These are phyloP conservation scores for Melanerpes aurifrons DNA, from an alignment of 2,113 vertebrate genomes.

Conservation along the genomic window DNA sequence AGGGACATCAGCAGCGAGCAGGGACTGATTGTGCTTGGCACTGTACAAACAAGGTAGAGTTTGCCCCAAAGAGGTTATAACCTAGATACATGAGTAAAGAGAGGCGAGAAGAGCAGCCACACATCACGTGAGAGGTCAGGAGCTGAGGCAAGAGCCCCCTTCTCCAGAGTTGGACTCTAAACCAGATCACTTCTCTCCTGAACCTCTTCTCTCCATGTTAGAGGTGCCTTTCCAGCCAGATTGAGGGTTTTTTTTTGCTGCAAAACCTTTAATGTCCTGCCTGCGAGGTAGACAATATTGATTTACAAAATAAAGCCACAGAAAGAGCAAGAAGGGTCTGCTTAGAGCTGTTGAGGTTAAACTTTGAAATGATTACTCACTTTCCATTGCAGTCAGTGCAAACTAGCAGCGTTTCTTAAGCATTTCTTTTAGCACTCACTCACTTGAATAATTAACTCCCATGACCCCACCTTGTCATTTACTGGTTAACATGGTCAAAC, in stretches of 20 bases:
- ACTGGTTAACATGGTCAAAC: conserved; percentile 45
- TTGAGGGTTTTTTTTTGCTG: neutral
- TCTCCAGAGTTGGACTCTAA: neutral
- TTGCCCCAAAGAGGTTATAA: neutral
- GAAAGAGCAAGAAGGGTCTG: conserved; percentile 16
- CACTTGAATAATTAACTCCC: conserved; percentile 70
- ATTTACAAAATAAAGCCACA: conserved; percentile 19
- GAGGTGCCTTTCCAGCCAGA: neutral
- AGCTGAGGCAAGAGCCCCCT: neutral
- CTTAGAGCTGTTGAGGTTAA: conserved; percentile 52
- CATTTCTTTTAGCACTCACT: conserved; percentile 52
- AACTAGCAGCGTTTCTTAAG: conserved; percentile 34
- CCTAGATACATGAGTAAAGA: neutral
- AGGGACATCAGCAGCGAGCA: neutral
- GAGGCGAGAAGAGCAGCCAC: accelerated
- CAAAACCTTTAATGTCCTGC: neutral
- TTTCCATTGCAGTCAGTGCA: conserved; percentile 46
- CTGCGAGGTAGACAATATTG: neutral
- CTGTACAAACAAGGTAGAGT: neutral
- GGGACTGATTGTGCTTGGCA: conserved; percentile 1
- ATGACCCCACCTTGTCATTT: conserved; percentile 41
- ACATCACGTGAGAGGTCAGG: accelerated
- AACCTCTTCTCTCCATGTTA: neutral
- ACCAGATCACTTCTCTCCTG: neutral
- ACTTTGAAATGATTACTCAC: conserved; percentile 43